A percentile compares a stretch with the other conserved stretches of the same genome.
Evolutionary conservation across 1,140 invertebrate genomes (phyloP).

Genomic region (Apis cerana): DNA sequence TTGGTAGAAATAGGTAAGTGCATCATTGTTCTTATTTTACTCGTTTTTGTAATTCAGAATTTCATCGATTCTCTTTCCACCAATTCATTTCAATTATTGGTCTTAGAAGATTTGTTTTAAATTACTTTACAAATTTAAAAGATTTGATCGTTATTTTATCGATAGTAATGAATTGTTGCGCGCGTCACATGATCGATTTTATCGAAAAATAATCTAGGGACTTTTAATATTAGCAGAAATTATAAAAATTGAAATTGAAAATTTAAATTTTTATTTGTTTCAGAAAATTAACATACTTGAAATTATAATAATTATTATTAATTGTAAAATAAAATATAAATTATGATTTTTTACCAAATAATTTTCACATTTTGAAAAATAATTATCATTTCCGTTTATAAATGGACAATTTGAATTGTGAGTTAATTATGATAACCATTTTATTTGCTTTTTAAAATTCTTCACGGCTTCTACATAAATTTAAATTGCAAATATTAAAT

Average conservation of each 20-base stretch:
- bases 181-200: neutral
- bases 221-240: neutral
- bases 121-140: neutral
- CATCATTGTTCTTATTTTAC: neutral
- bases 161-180: neutral
- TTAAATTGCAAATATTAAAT: constrained; percentile 22
- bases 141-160: neutral
- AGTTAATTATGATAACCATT: neutral
- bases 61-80: neutral
- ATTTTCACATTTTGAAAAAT: neutral
- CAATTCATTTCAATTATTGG: neutral
- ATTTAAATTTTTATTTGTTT: neutral
- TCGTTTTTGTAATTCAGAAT: neutral
- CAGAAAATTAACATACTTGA: neutral
- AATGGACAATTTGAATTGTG: neutral
- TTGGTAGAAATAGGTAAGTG: constrained; percentile 78
- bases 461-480: neutral
- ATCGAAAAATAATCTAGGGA: neutral
- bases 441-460: neutral
- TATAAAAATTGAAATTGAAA: neutral
- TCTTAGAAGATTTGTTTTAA: neutral
- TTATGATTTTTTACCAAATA: no score
- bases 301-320: neutral
- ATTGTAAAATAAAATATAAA: no score
- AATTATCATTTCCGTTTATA: neutral